phyloP scores from a whole-genome alignment of 2,888 invertebrate genomes.

The Eucera pruinosa region DNA sequence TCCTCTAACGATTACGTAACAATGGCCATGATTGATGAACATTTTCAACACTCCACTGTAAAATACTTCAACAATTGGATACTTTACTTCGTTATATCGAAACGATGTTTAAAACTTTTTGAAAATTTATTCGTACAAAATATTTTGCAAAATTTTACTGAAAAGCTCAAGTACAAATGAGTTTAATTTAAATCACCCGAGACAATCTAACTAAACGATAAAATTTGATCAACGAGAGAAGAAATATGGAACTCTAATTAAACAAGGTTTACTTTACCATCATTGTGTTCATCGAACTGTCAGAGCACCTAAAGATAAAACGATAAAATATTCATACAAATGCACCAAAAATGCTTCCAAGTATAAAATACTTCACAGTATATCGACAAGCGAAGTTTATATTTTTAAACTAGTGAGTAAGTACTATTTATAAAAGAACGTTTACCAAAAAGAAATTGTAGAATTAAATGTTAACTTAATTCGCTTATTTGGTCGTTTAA shows the following conservation, averaged over 20 bases:
- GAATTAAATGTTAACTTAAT: conserved; percentile 29
- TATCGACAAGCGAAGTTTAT: neutral
- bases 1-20: conserved; percentile 16
- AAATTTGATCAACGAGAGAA: neutral
- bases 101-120: neutral
- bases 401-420: conserved; percentile 12
- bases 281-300: conserved; percentile 27
- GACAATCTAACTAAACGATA: neutral
- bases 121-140: neutral
- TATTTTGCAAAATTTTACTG: neutral
- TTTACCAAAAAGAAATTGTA: conserved; percentile 34
- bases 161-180: no score
- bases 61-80: neutral
- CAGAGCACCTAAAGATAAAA: neutral
- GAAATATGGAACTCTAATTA: neutral
- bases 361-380: neutral
- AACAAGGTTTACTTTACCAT: neutral
- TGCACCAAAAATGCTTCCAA: conserved; percentile 1
- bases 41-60: neutral
- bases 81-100: neutral
- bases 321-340: neutral
- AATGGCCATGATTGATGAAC: neutral
- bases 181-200: neutral
- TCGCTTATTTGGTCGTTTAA: neutral
- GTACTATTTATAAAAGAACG: conserved; percentile 24